Conservation (phyloP, 2,888 invertebrate genomes). For the Cerastis rubricosa region DNA sequence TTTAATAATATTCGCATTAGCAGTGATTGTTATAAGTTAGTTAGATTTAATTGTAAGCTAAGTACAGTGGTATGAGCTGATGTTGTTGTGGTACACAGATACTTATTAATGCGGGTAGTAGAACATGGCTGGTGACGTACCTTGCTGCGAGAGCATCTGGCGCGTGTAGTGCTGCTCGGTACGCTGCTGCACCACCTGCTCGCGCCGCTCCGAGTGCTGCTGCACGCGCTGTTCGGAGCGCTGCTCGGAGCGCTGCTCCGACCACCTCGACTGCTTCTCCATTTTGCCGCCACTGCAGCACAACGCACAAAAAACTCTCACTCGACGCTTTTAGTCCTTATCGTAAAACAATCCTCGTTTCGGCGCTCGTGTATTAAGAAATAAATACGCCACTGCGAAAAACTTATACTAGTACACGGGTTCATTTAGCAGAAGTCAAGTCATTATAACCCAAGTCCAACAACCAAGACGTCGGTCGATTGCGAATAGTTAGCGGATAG, state of each 20-base stretch:
- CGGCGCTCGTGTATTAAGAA: slow-evolving; percentile 82
- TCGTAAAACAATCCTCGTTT: slow-evolving; percentile 79
- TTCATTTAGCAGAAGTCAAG: slow-evolving; percentile 94
- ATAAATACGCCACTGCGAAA: slow-evolving; percentile 88
- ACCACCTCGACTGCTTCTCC: slow-evolving; percentile 93
- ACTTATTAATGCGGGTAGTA: slow-evolving; percentile 8
- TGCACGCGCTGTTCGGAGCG: slow-evolving; percentile 88
- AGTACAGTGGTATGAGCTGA: slow-evolving; percentile 30
- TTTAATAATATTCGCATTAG: slow-evolving; percentile 73
- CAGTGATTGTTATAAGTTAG: slow-evolving; percentile 62
- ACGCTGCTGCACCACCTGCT: slow-evolving; percentile 86
- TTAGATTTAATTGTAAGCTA: slow-evolving; percentile 56
- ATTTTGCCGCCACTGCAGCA: slow-evolving; percentile 91
- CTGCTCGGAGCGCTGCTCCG: slow-evolving; percentile 87
- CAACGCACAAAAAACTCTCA: slow-evolving; percentile 88
- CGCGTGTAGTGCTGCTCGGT: slow-evolving; percentile 92
- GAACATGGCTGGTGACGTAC: slow-evolving; percentile 50
- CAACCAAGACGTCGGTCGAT: slow-evolving; percentile 98
- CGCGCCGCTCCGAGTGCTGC: slow-evolving; percentile 84
- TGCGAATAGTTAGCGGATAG: slow-evolving; percentile 97
- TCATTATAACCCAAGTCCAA: slow-evolving; percentile 94
- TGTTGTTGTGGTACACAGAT: slow-evolving; percentile 27
- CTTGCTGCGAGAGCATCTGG: slow-evolving; percentile 93
- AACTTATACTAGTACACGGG: slow-evolving; percentile 90
- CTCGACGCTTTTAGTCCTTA: slow-evolving; percentile 87